Evolutionary conservation across 2,797 vertebrate species (phyloP).

Genomic region (Chelidonichthys spinosus): DNA sequence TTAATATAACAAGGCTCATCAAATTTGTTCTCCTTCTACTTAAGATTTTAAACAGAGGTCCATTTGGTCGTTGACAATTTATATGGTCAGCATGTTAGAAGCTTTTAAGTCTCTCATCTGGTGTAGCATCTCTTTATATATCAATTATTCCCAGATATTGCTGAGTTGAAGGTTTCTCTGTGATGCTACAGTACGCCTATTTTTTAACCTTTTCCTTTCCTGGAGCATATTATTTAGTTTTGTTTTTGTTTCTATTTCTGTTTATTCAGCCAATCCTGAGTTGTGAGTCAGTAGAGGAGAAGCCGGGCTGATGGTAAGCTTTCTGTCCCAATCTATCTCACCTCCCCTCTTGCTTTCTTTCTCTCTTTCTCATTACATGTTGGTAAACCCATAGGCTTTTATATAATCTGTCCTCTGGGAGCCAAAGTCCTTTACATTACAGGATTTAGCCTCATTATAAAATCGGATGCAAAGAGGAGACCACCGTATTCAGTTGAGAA

Average conservation of each 20-base stretch:
- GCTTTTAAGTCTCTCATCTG: slow-evolving; percentile 24
- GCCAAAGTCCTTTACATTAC: slow-evolving; percentile 21
- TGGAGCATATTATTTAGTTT: slow-evolving; percentile 35
- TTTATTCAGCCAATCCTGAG: slow-evolving; percentile 77
- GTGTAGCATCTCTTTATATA: slow-evolving; percentile 10
- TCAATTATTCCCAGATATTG: slow-evolving; percentile 13
- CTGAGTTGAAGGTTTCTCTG: slow-evolving; percentile 1
- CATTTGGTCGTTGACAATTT: slow-evolving; percentile 24
- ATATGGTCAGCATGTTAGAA: slow-evolving; percentile 22
- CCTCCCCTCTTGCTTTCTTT: slow-evolving; percentile 25
- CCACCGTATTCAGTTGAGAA: slow-evolving; percentile 26
- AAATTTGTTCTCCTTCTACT: not conserved
- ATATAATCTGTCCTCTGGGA: slow-evolving; percentile 32
- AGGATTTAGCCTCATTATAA: slow-evolving; percentile 36
- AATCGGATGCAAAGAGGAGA: slow-evolving; percentile 37
- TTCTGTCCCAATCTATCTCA: slow-evolving; percentile 39
- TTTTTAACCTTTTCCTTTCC: slow-evolving; percentile 8
- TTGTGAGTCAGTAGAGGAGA: slow-evolving; percentile 83
- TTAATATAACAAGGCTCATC: not conserved
- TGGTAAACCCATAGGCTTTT: slow-evolving; percentile 32
- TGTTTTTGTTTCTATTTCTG: slow-evolving; percentile 52
- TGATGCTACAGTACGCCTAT: not conserved
- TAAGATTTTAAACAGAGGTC: slow-evolving; percentile 29
- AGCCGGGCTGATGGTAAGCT: slow-evolving; percentile 86
- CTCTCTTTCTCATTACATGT: slow-evolving; percentile 31